Percentiles rank a stretch among this genome's conserved stretches.
Conservation (phyloP, 2,888 invertebrate genomes). For the Ophion ellenae region DNA sequence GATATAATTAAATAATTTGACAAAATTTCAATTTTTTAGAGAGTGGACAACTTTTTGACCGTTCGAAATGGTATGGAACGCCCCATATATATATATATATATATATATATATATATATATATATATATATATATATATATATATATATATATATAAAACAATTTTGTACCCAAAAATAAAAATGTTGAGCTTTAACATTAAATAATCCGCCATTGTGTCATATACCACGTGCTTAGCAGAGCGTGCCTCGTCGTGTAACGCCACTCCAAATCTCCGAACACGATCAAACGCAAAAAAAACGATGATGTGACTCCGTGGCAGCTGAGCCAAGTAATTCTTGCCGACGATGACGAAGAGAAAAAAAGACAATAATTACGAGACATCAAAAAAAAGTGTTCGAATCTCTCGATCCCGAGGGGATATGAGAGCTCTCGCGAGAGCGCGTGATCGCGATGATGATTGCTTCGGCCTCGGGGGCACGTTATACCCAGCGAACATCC, state of each 20-base stretch:
- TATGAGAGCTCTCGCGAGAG: background rate
- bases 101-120: too few relatives aligned
- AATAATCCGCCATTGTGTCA: background rate
- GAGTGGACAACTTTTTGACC: too few relatives aligned
- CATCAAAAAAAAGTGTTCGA: background rate
- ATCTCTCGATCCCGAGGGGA: background rate
- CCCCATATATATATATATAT: too few relatives aligned
- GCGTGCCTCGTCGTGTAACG: background rate
- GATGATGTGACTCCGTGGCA: constrained; percentile 29
- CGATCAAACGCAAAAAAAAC: constrained; percentile 9
- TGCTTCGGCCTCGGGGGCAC: background rate
- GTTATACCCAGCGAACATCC: constrained; percentile 10
- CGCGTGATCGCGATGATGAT: constrained; percentile 1
- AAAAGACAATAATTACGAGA: constrained; percentile 6
- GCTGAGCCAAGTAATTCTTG: background rate
- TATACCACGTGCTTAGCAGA: background rate
- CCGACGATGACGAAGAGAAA: constrained; percentile 5
- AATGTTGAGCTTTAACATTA: background rate
- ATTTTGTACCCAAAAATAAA: background rate
- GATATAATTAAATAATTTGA: too few relatives aligned
- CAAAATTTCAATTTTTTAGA: too few relatives aligned
- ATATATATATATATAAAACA: too few relatives aligned
- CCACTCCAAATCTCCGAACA: background rate
- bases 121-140: too few relatives aligned
- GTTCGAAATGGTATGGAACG: too few relatives aligned